Base-by-base conservation (phyloP, 2,113 vertebrate genomes). In the Sebastes schlegelii region DNA sequence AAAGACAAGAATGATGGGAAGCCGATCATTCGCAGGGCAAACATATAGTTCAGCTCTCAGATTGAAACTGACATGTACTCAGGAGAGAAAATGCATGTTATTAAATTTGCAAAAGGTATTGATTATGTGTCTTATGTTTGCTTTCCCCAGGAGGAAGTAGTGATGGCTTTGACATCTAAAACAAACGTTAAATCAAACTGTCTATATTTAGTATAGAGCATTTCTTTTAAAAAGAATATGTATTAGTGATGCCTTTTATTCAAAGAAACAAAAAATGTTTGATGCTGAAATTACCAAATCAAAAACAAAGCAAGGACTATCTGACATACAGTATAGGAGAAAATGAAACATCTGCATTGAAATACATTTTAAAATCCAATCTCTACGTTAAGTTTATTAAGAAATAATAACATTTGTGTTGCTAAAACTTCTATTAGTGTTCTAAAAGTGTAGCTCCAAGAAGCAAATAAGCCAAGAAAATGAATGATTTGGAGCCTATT, bases 31-130 rank as follows among this genome's bases (percentile, higher is more conserved):
- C 17, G 8, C 62, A 34, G 65, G 72, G 48, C 19, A 77, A 62
- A 88, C 85, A 90, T 67, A 82, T 69, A 66, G 60, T 85, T 80
- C 71, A 77, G 76, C 12, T 45, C 58, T 69, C n/a, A 68, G 72
- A 92, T 26, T 88, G 80, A 66, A 88, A 63, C 57, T 76, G 79
- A 80, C 77, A 74, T 74, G 72, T 65, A 85, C 66, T 57, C 60
- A 70, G 54, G 73, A 79, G 81, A 23, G 43, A 84, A 89, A 87
- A 84, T 21, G 77, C 79, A 54, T 77, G 69, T 89, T 92, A 93
- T 92, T 91, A 91, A 70, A 93, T 86, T 91, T 89, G 69, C 87
- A 91, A 85, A 91, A 83, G 64, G 60, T 91, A 95, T 93, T 90
- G 92, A 95, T 93, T 95, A 92, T 81, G 75, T 91, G 89, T 93